These are phyloP conservation scores for Acleris literana DNA, from an alignment of 2,888 invertebrate species.

Conservation along the genomic window DNA sequence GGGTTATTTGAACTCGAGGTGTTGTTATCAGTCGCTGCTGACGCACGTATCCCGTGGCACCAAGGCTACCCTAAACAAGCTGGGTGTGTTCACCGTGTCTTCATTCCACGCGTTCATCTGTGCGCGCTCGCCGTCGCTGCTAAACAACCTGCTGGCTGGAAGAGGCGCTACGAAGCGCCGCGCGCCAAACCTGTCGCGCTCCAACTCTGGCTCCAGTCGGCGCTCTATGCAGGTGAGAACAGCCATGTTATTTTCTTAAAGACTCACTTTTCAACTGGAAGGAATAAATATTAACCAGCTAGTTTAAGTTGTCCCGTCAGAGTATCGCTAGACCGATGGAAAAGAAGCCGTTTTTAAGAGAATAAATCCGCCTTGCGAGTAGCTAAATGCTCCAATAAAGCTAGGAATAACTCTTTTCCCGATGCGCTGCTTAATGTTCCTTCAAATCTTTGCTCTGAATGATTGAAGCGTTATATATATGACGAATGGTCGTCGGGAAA, in stretches of 20 bases:
- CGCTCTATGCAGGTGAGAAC: conserved; percentile 90
- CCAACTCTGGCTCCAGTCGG: conserved; percentile 94
- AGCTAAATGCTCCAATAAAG: no score
- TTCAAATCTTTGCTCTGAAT: no score
- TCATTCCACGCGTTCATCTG: conserved; percentile 99
- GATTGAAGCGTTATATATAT: no score
- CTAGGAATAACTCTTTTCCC: no score
- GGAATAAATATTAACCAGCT: no score
- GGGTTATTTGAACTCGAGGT: not conserved
- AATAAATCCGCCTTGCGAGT: no score
- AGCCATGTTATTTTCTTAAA: not conserved
- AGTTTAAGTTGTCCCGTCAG: no score
- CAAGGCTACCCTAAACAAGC: conserved; percentile 96
- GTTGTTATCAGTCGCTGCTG: conserved; percentile 90
- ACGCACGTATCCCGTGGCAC: conserved; percentile 97
- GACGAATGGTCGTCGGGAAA: no score
- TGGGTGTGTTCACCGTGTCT: conserved; percentile 98
- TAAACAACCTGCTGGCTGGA: conserved; percentile 95
- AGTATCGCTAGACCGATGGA: no score
- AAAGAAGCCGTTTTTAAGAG: no score
- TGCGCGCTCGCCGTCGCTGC: conserved; percentile 95
- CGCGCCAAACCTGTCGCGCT: conserved; percentile 94
- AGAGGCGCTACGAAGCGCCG: conserved; percentile 95
- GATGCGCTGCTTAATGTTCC: no score
- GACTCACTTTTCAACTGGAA: no score